Conservation (phyloP, 2,888 invertebrate species). For the Apomyelois bistriatella region DNA sequence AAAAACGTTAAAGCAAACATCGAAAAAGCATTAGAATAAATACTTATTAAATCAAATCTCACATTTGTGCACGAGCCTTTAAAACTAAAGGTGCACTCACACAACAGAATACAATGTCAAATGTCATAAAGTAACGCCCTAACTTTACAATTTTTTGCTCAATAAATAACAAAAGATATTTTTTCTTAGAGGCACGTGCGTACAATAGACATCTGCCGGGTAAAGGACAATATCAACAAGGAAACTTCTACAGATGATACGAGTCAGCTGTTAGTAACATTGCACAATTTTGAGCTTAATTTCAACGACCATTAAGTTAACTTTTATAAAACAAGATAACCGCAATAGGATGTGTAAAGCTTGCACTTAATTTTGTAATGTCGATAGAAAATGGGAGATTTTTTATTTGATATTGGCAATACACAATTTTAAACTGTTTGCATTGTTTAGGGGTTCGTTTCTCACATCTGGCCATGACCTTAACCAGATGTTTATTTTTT, state of each 20-base stretch:
- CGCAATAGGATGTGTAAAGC: background rate
- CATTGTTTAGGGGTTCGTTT: background rate
- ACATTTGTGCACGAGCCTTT: background rate
- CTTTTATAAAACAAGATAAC: background rate
- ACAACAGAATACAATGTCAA: background rate
- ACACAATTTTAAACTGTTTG: background rate
- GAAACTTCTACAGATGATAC: background rate
- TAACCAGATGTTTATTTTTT: background rate
- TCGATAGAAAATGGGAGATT: background rate
- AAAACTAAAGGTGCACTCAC: background rate
- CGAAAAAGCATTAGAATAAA: too few species aligned
- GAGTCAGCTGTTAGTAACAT: background rate
- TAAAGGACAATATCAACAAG: background rate
- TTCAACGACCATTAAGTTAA: background rate
- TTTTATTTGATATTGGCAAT: background rate
- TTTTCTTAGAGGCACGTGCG: slow-evolving; percentile 1
- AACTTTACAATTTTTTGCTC: background rate
- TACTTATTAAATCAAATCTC: too few species aligned
- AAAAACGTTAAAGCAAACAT: too few species aligned
- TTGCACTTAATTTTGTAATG: background rate
- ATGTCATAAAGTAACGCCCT: background rate
- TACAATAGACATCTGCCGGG: background rate
- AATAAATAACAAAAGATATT: background rate
- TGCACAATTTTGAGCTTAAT: background rate
- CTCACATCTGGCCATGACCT: background rate